These are phyloP conservation scores for Aphelenchoides fujianensis DNA, from an alignment of 1,140 invertebrate species.

Conservation along the genomic window DNA sequence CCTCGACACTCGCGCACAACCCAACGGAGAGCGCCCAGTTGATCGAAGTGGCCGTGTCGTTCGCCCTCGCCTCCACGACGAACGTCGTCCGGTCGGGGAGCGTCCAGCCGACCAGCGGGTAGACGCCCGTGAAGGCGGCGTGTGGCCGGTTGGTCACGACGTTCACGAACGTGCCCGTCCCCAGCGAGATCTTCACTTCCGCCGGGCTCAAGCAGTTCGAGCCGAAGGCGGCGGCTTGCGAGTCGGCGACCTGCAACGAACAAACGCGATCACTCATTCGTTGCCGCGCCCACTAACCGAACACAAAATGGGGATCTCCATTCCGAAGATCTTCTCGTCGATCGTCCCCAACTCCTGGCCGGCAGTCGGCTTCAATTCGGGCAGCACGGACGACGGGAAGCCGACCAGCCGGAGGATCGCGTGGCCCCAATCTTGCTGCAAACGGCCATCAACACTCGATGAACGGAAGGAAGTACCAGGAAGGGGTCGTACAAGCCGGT, in stretches of 20 bases:
- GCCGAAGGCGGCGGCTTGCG: constrained; percentile 84
- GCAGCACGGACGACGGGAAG: constrained; percentile 74
- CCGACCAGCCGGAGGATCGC: constrained; percentile 68
- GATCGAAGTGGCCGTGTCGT: constrained; percentile 81
- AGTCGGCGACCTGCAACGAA: constrained; percentile 67
- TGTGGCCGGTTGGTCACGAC: constrained; percentile 74
- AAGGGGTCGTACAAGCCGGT: constrained; percentile 92
- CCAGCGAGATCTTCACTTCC: constrained; percentile 85
- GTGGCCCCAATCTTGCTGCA: constrained; percentile 43
- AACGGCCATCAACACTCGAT: not conserved
- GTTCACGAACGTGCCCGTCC: constrained; percentile 87
- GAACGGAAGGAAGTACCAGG: constrained; percentile 64
- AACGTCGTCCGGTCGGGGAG: constrained; percentile 69
- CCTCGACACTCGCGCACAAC: constrained; percentile 68
- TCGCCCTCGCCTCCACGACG: constrained; percentile 77
- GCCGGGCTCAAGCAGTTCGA: constrained; percentile 78
- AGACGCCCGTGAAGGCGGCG: constrained; percentile 66
- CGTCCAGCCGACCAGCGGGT: constrained; percentile 81
- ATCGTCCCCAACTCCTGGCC: constrained; percentile 69
- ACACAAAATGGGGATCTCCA: constrained; percentile 18
- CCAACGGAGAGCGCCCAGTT: constrained; percentile 79
- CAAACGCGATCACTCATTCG: constrained; percentile 7
- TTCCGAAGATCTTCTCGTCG: constrained; percentile 10
- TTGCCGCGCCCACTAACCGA: constrained; percentile 14
- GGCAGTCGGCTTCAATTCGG: constrained; percentile 72